A percentile compares a stretch with the other conserved stretches of the same genome.
Conservation (phyloP, 2,113 vertebrate species). For the Tapirus terrestris region DNA sequence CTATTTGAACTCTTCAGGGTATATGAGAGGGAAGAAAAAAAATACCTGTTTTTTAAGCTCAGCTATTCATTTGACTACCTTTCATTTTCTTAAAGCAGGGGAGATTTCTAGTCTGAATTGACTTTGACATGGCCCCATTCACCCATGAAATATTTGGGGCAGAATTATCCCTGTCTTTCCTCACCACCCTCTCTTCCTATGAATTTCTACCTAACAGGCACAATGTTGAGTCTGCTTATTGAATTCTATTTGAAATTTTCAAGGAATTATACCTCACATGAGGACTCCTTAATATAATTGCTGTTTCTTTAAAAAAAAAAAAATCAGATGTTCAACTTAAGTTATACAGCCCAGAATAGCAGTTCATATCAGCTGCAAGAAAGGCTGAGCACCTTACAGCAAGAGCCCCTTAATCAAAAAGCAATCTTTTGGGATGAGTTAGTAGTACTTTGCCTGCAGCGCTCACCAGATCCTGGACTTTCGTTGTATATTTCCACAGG, state of each 20-base stretch:
- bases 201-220: conserved; percentile 34
- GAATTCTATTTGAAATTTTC: conserved; percentile 64
- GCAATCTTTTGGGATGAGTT: conserved; percentile 83
- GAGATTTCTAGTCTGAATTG: conserved; percentile 15
- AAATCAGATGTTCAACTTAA: conserved; percentile 70
- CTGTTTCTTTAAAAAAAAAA: conserved; percentile 77
- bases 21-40: conserved; percentile 9
- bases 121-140: neutral
- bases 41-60: neutral
- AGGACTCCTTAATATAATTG: conserved; percentile 75
- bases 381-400: conserved; percentile 73
- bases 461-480: conserved; percentile 75
- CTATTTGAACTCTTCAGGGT: conserved; percentile 67
- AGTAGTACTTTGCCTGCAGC: conserved; percentile 78
- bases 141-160: neutral
- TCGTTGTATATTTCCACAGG: conserved; percentile 76
- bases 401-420: conserved; percentile 82
- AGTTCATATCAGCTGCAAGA: conserved; percentile 72
- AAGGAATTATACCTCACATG: conserved; percentile 66
- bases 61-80: conserved; percentile 37
- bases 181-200: neutral
- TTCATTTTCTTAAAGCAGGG: conserved; percentile 37
- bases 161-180: neutral
- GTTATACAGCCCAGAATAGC: conserved; percentile 77
- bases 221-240: conserved; percentile 55